These are phyloP conservation scores for Aphodius granarius DNA, from an alignment of 2,888 invertebrate genomes.

Conservation along the genomic window DNA sequence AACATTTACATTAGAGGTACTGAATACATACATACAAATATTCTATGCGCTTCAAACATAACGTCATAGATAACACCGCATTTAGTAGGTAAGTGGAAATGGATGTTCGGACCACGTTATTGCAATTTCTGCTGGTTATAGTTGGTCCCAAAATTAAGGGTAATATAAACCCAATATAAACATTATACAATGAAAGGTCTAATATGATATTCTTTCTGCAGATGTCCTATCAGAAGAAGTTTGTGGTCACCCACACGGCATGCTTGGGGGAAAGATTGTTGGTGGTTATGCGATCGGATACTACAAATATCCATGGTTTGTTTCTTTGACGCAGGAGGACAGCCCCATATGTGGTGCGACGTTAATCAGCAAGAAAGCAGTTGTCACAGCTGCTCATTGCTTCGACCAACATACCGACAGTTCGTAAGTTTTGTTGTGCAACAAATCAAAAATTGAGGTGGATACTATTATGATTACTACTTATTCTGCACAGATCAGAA, in stretches of 20 bases:
- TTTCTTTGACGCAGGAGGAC: constrained; percentile 40
- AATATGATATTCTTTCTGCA: neutral
- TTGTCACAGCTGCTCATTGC: constrained; percentile 53
- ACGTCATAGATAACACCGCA: neutral
- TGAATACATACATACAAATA: neutral
- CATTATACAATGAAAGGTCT: neutral
- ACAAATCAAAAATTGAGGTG: neutral
- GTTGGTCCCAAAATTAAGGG: neutral
- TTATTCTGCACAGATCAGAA: too few relatives aligned
- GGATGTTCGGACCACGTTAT: neutral
- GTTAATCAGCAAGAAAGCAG: constrained; percentile 43
- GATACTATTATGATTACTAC: too few relatives aligned
- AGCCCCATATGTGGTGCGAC: constrained; percentile 47
- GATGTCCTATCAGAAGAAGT: constrained; percentile 1
- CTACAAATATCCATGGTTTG: constrained; percentile 52
- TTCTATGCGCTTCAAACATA: neutral
- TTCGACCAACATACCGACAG: constrained; percentile 26
- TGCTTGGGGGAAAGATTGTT: constrained; percentile 42
- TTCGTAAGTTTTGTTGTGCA: neutral
- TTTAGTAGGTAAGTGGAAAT: neutral
- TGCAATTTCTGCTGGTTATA: neutral
- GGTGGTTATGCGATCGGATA: constrained; percentile 50
- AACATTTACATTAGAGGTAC: neutral
- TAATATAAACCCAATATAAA: neutral
- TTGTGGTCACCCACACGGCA: constrained; percentile 13